Conservation (phyloP, 2,113 vertebrate species). For the Mobula birostris region DNA sequence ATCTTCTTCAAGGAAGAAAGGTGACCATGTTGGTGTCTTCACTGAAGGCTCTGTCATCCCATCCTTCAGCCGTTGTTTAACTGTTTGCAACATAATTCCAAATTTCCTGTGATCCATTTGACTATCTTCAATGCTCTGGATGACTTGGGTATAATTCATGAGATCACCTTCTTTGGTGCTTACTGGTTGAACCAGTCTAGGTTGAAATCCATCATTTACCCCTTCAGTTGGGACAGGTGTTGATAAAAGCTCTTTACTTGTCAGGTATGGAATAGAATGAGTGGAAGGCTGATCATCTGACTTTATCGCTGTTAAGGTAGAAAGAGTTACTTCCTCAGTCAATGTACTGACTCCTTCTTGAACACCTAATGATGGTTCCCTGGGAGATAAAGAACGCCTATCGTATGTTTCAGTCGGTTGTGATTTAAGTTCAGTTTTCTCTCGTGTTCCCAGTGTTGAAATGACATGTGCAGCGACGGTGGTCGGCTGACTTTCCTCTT, state of each 20-base stretch:
- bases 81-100: not conserved
- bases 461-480: not conserved
- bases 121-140: not conserved
- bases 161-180: not conserved
- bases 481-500: not conserved
- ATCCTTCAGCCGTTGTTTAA: not conserved
- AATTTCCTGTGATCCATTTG: not conserved
- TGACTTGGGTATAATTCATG: not conserved
- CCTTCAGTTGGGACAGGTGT: not conserved
- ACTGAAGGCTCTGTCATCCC: not conserved
- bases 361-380: not conserved
- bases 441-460: not conserved
- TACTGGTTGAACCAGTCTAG: not conserved
- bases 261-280: not conserved
- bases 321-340: slow-evolving; percentile 38
- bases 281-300: not conserved
- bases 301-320: not conserved
- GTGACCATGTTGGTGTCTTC: not conserved
- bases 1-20: not conserved
- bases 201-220: not conserved
- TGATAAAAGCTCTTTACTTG: not conserved
- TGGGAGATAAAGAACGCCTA: not conserved
- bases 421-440: slow-evolving; percentile 6
- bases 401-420: not conserved
- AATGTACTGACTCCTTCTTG: not conserved